Percentiles rank a stretch among this genome's conserved stretches.
Evolutionary conservation across 2,113 vertebrate genomes (phyloP).

Genomic region (Willisornis vidua): DNA sequence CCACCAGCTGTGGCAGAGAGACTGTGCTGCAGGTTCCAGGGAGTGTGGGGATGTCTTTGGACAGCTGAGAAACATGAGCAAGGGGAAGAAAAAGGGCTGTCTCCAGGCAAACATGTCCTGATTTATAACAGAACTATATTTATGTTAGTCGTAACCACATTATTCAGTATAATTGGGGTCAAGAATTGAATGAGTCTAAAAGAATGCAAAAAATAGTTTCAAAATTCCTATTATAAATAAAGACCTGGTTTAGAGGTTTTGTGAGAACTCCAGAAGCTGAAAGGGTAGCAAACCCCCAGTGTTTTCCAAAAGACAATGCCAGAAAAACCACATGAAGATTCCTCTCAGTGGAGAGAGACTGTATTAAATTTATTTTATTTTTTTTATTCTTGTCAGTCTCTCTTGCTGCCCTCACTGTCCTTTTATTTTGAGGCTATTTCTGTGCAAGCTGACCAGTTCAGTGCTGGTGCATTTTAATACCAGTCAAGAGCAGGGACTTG

Average conservation of each 20-base stretch:
- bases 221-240: slow-evolving; percentile 57
- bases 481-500: background rate
- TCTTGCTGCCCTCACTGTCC: background rate
- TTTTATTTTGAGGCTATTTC: background rate
- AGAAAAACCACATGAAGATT: slow-evolving; percentile 55
- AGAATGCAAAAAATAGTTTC: slow-evolving; percentile 62
- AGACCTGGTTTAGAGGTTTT: slow-evolving; percentile 64
- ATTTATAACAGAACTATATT: slow-evolving; percentile 43
- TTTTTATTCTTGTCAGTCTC: background rate
- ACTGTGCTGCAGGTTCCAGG: slow-evolving; percentile 3
- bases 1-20: background rate
- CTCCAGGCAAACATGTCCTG: slow-evolving; percentile 11
- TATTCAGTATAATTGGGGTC: slow-evolving; percentile 43
- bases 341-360: background rate
- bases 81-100: slow-evolving; percentile 22
- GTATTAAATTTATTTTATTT: background rate
- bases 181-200: slow-evolving; percentile 45
- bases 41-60: background rate
- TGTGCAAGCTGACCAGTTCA: background rate
- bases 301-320: slow-evolving; percentile 49
- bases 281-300: slow-evolving; percentile 43
- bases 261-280: slow-evolving; percentile 60
- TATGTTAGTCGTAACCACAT: slow-evolving; percentile 42
- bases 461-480: background rate
- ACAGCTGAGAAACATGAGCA: slow-evolving; percentile 15